Percentiles rank a stretch among this genome's conserved stretches.
Conservation (phyloP, 23 tunicate genomes). For the Trididemnum nubilum region DNA sequence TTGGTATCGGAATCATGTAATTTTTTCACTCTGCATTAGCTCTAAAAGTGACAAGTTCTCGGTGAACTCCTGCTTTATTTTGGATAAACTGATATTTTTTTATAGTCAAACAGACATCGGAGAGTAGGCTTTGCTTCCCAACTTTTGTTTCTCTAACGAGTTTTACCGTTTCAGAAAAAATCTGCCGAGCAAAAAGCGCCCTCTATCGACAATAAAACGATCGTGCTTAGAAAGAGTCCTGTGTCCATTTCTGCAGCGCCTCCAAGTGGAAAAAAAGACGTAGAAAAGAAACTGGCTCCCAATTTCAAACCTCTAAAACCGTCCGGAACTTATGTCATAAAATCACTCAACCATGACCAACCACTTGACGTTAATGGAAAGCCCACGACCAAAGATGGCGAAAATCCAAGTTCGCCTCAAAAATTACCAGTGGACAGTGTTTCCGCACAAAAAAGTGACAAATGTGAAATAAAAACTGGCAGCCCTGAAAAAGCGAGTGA, state of each 20-base stretch:
- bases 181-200: background rate
- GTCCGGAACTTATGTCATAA: constrained; percentile 34
- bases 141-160: no score
- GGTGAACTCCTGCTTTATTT: no score
- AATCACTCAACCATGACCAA: background rate
- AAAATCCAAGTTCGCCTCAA: background rate
- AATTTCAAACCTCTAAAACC: constrained; percentile 16
- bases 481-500: background rate
- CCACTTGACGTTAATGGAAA: background rate
- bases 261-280: background rate
- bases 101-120: no score
- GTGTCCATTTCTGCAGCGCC: constrained; percentile 20
- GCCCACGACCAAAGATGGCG: background rate
- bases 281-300: constrained; percentile 17
- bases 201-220: constrained; percentile 15
- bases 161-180: no score
- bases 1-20: no score
- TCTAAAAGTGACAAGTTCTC: no score
- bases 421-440: background rate
- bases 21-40: no score
- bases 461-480: background rate
- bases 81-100: no score
- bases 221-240: constrained; percentile 16
- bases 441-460: background rate
- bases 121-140: no score